Conservation (phyloP, 1,140 invertebrate genomes). For the Pseudomyrmex sp. region DNA sequence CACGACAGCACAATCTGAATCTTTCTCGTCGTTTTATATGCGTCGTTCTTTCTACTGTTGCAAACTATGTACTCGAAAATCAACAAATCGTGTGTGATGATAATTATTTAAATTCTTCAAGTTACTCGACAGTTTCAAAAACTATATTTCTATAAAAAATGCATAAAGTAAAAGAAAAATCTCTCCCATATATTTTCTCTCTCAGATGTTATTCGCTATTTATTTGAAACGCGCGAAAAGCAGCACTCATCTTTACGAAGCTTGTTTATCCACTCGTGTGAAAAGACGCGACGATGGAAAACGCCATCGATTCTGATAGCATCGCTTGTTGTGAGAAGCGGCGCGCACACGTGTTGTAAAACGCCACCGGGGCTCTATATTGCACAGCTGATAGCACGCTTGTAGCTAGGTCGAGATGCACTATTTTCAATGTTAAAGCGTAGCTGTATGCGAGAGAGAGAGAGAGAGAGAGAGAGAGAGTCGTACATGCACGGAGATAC, state of each 20-base stretch:
- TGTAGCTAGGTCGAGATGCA: not conserved
- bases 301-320: conserved; percentile 18
- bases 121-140: not conserved
- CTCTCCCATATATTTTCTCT: not conserved
- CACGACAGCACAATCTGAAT: conserved; percentile 24
- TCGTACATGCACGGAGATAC: not conserved
- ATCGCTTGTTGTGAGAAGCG: conserved; percentile 28
- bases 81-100: not conserved
- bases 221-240: not conserved
- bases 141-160: not conserved
- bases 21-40: not conserved
- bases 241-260: not conserved
- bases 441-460: not conserved
- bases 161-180: not conserved
- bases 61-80: not conserved
- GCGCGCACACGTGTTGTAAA: conserved; percentile 5
- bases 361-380: not conserved
- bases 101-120: not conserved
- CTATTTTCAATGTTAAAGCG: conserved; percentile 51
- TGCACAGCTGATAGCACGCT: conserved; percentile 7
- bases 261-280: too few relatives aligned
- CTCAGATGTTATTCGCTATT: not conserved
- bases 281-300: not conserved
- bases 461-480: too few relatives aligned
- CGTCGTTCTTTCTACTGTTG: not conserved